Percentiles rank a stretch among this genome's conserved stretches.
These are phyloP conservation scores for Drosophila neonasuta DNA, from an alignment of 2,888 invertebrate species.

Conservation along the genomic window DNA sequence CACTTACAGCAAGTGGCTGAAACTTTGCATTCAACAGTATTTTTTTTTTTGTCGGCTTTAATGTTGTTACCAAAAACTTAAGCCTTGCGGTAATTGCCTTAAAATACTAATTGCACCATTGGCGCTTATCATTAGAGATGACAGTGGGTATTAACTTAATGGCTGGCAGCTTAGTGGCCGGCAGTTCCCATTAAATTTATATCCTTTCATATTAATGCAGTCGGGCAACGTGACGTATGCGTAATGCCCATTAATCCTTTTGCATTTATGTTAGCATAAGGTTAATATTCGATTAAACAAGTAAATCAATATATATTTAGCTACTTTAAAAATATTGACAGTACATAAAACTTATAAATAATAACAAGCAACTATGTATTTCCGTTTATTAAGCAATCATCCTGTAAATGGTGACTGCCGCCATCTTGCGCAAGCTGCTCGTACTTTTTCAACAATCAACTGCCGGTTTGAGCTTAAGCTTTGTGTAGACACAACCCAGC, in stretches of 20 bases:
- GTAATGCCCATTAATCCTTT: background rate
- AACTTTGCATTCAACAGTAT: background rate
- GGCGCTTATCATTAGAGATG: constrained; percentile 20
- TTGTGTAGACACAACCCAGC: background rate
- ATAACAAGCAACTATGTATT: background rate
- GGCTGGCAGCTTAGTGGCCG: constrained; percentile 5
- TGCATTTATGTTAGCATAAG: background rate
- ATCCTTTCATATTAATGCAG: background rate
- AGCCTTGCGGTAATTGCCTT: constrained; percentile 27
- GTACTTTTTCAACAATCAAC: background rate
- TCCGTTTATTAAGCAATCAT: background rate
- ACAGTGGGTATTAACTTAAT: constrained; percentile 26
- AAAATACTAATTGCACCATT: constrained; percentile 34
- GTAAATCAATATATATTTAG: background rate
- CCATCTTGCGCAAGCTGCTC: background rate
- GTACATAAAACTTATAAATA: background rate
- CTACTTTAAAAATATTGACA: background rate
- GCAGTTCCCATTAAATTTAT: constrained; percentile 2
- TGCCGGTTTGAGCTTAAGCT: background rate
- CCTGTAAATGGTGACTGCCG: background rate
- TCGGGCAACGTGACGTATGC: constrained; percentile 11
- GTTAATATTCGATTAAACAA: no score
- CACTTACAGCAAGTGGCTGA: constrained; percentile 14
- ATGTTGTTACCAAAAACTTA: constrained; percentile 15
- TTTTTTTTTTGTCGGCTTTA: background rate